These are phyloP conservation scores for Harlomillsia oculata DNA, from an alignment of 1,140 invertebrate species.

Conservation along the genomic window DNA sequence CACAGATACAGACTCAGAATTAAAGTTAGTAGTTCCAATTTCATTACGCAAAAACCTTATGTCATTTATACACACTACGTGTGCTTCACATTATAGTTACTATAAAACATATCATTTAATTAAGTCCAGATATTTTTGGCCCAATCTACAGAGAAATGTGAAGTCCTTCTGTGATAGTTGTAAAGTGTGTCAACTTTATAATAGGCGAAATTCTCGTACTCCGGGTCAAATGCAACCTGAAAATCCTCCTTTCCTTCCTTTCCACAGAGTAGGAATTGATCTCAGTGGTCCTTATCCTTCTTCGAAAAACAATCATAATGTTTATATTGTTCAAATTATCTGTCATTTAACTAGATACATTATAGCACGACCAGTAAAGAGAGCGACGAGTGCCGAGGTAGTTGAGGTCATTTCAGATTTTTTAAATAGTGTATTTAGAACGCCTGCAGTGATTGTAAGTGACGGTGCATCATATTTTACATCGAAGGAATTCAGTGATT, in stretches of 20 bases:
- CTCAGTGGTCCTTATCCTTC: slow-evolving; percentile 36
- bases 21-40: not conserved
- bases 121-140: slow-evolving; percentile 32
- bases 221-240: slow-evolving; percentile 13
- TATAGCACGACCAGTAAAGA: slow-evolving; percentile 30
- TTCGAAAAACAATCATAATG: slow-evolving; percentile 34
- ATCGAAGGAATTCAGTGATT: not conserved
- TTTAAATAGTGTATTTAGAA: slow-evolving; percentile 6
- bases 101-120: slow-evolving; percentile 29
- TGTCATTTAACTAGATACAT: slow-evolving; percentile 39
- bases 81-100: slow-evolving; percentile 29
- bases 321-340: slow-evolving; percentile 31
- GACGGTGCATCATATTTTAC: not conserved
- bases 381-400: not conserved
- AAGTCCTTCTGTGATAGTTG: slow-evolving; percentile 26
- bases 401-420: not conserved
- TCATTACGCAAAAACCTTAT: not conserved
- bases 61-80: slow-evolving; percentile 19
- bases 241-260: slow-evolving; percentile 17
- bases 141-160: slow-evolving; percentile 14
- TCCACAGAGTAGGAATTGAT: slow-evolving; percentile 38
- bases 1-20: not conserved
- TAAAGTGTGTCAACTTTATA: slow-evolving; percentile 28
- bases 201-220: not conserved
- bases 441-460: not conserved